Evolutionary conservation across 2,888 invertebrate species (phyloP).

Genomic region (Apantesis nais): DNA sequence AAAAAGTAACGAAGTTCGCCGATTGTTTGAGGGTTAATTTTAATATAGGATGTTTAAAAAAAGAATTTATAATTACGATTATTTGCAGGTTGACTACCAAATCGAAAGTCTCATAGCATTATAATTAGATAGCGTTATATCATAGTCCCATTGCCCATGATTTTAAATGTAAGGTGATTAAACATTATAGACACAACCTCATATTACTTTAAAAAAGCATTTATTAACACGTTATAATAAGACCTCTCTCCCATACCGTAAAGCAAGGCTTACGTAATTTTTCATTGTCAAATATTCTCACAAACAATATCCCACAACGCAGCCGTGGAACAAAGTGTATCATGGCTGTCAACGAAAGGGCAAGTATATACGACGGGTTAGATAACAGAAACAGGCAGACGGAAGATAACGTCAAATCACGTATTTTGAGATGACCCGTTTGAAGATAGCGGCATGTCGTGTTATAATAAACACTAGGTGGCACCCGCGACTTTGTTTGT

Average conservation of each 20-base stretch:
- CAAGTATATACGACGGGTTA: slow-evolving; percentile 37
- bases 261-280: slow-evolving; percentile 16
- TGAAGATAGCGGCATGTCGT: neutral
- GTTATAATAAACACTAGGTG: no score
- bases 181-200: neutral
- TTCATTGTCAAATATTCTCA: slow-evolving; percentile 20
- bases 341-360: slow-evolving; percentile 32
- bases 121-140: no score
- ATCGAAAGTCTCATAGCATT: no score
- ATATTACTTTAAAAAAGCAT: neutral
- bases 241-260: neutral
- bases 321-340: slow-evolving; percentile 15
- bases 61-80: no score
- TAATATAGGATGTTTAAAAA: no score
- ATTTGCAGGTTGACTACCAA: no score
- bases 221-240: neutral
- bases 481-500: no score
- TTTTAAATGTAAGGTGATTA: no score
- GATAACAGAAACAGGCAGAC: slow-evolving; percentile 37
- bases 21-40: no score
- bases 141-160: no score
- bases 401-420: slow-evolving; percentile 27
- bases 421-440: neutral
- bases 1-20: no score
- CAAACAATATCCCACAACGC: neutral